Base-by-base conservation (phyloP, 2,113 vertebrate genomes). In the Diadophis punctatus region DNA sequence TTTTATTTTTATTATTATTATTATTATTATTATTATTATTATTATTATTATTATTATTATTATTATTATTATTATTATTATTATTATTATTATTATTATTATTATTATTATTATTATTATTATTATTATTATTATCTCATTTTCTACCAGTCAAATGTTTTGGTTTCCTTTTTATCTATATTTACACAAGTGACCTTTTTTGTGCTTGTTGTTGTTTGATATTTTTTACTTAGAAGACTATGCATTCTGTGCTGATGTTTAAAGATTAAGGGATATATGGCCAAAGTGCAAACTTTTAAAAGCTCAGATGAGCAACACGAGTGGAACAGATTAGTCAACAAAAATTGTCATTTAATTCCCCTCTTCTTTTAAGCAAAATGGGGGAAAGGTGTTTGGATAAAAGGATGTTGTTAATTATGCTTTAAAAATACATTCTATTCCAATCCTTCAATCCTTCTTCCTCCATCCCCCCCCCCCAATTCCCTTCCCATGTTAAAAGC, bases 401-500 rank as follows among this genome's bases (percentile, higher is more conserved):
- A 95, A 97, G 91, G 91, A 51, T 96, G 96, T 95, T 93, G 94
- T 84, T 97, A 97, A 96, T 97, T 97, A 92, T 93, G 16, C 16
- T 48, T 25, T 2, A 39, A 16, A 48, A 48, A 25, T 39, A 11
- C 87, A 22, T 84, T 56, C 10, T 18, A 46, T 58, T 63, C 49
- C n/a, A 74, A 53, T 23, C 34, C 25, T 48, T 39, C 94, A 97
- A 97, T 93, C 95, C 93, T 94, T 34, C 63, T 16, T 68, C 30
- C 63, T 63, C 60, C 27, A 58, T 5, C 5, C 5, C 30, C 27
- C 11, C 27, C 0, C 4, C 4, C 90, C 86, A 92, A 51, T 97
- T 97, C 96, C 96, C 94, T 96, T 95, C 96, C 91, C 84, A 85
- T 94, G 96, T 97, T 97, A 97, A 97, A 98, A 97, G 97, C 95